Conservation (phyloP, 2,888 invertebrate genomes). For the Poecilobothrus nobilitatus region DNA sequence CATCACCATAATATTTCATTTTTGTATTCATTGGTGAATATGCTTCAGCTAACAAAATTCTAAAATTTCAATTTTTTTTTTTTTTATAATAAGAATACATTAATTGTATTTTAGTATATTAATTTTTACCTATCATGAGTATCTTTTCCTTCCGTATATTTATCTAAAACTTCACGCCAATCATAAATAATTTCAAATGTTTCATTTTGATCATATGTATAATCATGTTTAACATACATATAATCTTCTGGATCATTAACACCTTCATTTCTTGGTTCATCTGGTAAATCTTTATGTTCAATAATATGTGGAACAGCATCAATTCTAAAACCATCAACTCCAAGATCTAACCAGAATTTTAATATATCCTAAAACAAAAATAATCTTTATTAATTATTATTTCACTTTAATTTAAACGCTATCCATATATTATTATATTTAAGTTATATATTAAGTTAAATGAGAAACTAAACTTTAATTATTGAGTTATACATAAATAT, state of each 20-base stretch:
- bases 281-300: conserved; percentile 41
- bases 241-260: conserved; percentile 47
- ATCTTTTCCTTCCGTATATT: conserved; percentile 35
- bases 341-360: conserved; percentile 64
- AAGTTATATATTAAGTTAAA: no score
- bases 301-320: conserved; percentile 55
- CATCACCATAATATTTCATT: conserved; percentile 49
- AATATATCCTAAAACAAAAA: conserved; percentile 45
- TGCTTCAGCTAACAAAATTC: conserved; percentile 50
- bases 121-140: conserved; percentile 33
- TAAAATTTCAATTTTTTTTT: conserved; percentile 25
- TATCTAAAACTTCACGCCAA: conserved; percentile 49
- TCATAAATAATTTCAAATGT: conserved; percentile 50
- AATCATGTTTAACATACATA: conserved; percentile 51
- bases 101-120: conserved; percentile 9
- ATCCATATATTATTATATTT: no score
- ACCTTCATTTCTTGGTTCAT: conserved; percentile 48
- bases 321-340: conserved; percentile 68
- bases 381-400: not conserved
- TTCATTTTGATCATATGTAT: conserved; percentile 54
- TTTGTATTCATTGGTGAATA: conserved; percentile 47
- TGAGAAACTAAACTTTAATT: no score
- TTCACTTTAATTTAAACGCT: not conserved
- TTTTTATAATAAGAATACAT: not conserved
- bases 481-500: no score